phyloP scores from a whole-genome alignment of 1,140 invertebrate species.

The Latrodectus geometricus region DNA sequence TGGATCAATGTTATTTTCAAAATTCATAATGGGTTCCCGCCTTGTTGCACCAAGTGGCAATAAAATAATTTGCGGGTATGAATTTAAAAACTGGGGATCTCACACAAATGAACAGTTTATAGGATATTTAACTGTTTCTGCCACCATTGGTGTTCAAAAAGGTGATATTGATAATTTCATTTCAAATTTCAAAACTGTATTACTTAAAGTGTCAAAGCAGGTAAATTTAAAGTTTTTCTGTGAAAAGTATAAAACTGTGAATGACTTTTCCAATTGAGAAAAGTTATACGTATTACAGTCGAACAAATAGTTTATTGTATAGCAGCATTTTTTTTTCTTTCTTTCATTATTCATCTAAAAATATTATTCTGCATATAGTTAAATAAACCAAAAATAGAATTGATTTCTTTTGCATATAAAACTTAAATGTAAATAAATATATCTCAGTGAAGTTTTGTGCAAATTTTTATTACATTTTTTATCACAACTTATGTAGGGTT shows the following conservation, averaged over 20 bases:
- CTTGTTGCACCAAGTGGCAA: conserved; percentile 73
- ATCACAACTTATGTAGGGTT: too few species aligned
- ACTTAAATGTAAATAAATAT: too few species aligned
- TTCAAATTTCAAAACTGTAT: conserved; percentile 74
- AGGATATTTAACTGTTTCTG: conserved; percentile 80
- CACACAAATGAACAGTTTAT: conserved; percentile 76
- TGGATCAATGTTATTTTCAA: conserved; percentile 80
- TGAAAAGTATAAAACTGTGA: conserved; percentile 7
- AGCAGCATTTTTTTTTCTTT: too few species aligned
- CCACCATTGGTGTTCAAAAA: conserved; percentile 78
- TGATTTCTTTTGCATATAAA: too few species aligned
- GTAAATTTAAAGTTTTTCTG: conserved; percentile 15
- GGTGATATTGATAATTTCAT: conserved; percentile 78
- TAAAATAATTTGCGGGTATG: conserved; percentile 73
- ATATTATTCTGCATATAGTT: too few species aligned
- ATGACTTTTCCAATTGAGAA: not conserved
- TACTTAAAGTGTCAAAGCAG: conserved; percentile 41
- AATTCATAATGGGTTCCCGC: conserved; percentile 72
- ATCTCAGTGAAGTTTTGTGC: too few species aligned
- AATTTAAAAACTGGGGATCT: conserved; percentile 78
- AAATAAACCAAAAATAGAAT: too few species aligned
- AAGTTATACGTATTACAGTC: too few species aligned
- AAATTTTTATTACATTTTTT: too few species aligned
- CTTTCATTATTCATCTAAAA: too few species aligned
- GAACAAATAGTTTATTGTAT: too few species aligned